These are phyloP conservation scores for Odontesthes bonariensis DNA, from an alignment of 2,113 vertebrate genomes.

Conservation along the genomic window DNA sequence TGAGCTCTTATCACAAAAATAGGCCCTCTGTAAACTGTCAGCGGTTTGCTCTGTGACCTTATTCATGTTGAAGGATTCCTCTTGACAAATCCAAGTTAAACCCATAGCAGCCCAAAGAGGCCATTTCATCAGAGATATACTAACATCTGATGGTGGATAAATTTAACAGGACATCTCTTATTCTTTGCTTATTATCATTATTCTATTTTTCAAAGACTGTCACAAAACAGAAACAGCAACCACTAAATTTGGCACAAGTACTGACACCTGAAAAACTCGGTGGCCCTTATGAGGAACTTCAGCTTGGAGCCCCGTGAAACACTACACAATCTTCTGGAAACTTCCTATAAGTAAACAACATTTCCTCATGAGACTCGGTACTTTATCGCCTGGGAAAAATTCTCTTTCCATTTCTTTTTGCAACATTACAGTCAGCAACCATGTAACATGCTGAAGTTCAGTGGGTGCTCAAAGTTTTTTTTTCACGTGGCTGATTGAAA, in stretches of 20 bases:
- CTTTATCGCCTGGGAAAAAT: too few species aligned
- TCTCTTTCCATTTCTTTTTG: background rate
- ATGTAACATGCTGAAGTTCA: constrained; percentile 11
- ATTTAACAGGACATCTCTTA: background rate
- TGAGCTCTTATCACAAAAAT: too few species aligned
- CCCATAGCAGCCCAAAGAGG: too few species aligned
- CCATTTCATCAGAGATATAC: background rate
- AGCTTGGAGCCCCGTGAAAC: background rate
- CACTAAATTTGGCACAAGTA: too few species aligned
- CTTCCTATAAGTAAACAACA: background rate
- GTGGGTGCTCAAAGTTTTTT: background rate
- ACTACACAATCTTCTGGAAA: background rate
- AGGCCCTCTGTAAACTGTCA: too few species aligned
- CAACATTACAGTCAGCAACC: background rate
- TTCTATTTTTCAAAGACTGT: too few species aligned
- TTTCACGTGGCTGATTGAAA: constrained; percentile 12
- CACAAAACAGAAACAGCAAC: too few species aligned
- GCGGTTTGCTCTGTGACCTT: too few species aligned
- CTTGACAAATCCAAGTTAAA: too few species aligned
- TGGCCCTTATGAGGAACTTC: background rate
- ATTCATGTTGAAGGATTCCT: too few species aligned
- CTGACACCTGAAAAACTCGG: too few species aligned
- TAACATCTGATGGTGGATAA: background rate
- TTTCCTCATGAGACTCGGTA: background rate
- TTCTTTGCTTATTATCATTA: too few species aligned